Percentiles rank a stretch among this genome's conserved stretches.
Conservation (phyloP, 2,888 invertebrate species). For the Agrotis segetum region DNA sequence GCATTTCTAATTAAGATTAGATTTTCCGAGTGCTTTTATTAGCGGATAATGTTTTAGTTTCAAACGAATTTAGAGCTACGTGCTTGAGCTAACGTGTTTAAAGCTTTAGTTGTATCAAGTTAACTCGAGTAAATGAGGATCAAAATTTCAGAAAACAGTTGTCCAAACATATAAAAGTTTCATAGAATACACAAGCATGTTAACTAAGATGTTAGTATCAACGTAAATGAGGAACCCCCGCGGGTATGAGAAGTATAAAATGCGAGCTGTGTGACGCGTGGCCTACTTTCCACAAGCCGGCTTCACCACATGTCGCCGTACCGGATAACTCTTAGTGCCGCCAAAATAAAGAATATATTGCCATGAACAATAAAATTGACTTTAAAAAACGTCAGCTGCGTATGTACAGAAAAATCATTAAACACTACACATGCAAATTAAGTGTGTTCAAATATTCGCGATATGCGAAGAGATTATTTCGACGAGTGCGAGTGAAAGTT, state of each 20-base stretch:
- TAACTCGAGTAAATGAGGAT: not conserved
- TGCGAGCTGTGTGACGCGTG: slow-evolving; percentile 88
- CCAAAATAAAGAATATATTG: slow-evolving; percentile 77
- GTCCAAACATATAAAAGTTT: not conserved
- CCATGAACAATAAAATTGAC: slow-evolving; percentile 64
- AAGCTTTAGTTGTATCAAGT: not conserved
- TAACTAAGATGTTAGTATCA: slow-evolving; percentile 35
- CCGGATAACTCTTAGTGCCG: slow-evolving; percentile 72
- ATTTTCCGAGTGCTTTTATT: slow-evolving; percentile 7
- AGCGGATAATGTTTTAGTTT: slow-evolving; percentile 20
- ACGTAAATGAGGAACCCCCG: slow-evolving; percentile 80
- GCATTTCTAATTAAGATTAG: slow-evolving; percentile 15
- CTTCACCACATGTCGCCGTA: slow-evolving; percentile 82
- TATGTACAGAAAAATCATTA: slow-evolving; percentile 73
- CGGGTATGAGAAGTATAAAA: slow-evolving; percentile 83
- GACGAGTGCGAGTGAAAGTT: slow-evolving; percentile 84
- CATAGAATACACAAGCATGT: slow-evolving; percentile 26
- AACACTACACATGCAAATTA: slow-evolving; percentile 83
- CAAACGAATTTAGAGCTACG: slow-evolving; percentile 24
- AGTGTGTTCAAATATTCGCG: slow-evolving; percentile 80
- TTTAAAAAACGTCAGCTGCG: slow-evolving; percentile 72
- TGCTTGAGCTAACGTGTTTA: not conserved
- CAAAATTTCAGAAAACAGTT: slow-evolving; percentile 1
- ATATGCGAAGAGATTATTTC: slow-evolving; percentile 83
- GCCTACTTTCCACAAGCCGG: slow-evolving; percentile 87